Percentiles rank a stretch among this genome's conserved stretches.
phyloP scores from a whole-genome alignment of 1,140 invertebrate species.

The Ostrea edulis region DNA sequence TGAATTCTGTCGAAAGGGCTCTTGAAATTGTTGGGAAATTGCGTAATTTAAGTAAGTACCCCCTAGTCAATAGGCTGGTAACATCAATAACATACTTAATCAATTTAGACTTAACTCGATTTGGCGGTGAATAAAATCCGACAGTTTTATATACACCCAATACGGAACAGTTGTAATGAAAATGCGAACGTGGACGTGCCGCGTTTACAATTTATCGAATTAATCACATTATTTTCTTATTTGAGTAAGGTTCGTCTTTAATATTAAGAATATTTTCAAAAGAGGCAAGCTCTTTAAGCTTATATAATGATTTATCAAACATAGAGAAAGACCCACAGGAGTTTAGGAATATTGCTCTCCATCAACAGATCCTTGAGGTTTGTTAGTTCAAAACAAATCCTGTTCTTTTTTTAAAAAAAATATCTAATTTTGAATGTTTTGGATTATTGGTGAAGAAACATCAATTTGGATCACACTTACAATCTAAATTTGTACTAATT shows the following conservation, averaged over 20 bases:
- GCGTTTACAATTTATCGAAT: not conserved
- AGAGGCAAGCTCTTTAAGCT: not conserved
- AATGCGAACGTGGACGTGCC: not conserved
- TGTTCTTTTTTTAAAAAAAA: no score
- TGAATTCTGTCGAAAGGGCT: not conserved
- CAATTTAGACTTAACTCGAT: not conserved
- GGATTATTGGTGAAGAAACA: no score
- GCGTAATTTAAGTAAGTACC: not conserved
- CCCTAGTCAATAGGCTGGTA: not conserved
- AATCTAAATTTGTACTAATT: no score
- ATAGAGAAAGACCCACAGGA: not conserved
- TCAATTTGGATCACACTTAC: no score
- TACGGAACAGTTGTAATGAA: not conserved
- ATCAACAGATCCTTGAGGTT: no score
- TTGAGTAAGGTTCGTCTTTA: not conserved
- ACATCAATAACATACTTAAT: not conserved
- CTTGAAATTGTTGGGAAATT: not conserved
- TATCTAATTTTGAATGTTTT: no score
- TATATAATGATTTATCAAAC: not conserved
- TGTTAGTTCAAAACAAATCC: no score
- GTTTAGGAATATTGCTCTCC: no score
- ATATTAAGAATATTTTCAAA: not conserved
- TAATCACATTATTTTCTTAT: conserved; percentile 4
- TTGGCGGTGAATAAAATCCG: not conserved
- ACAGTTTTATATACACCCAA: not conserved